These are phyloP conservation scores for Alcis repandata DNA, from an alignment of 2,888 invertebrate species.

Conservation along the genomic window DNA sequence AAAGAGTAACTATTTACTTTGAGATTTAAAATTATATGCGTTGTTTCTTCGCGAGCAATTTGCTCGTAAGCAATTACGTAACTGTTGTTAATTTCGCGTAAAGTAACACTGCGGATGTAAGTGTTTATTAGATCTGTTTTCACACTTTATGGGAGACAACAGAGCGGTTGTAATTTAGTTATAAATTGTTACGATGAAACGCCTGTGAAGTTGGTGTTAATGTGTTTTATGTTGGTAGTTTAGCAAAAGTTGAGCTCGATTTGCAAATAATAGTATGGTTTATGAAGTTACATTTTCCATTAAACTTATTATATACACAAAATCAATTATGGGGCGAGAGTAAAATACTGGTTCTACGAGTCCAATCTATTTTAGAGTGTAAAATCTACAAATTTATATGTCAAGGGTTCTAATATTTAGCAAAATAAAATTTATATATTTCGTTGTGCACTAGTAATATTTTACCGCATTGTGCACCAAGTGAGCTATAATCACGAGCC, in stretches of 20 bases:
- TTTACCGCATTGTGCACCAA: slow-evolving; percentile 1
- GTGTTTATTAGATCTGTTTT: slow-evolving; percentile 31
- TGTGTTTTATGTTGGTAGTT: slow-evolving; percentile 31
- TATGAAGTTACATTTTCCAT: slow-evolving; percentile 1
- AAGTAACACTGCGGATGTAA: slow-evolving; percentile 16
- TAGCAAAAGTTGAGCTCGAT: slow-evolving; percentile 15
- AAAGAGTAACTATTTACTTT: slow-evolving; percentile 61
- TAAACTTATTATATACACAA: slow-evolving; percentile 2
- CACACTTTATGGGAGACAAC: slow-evolving; percentile 31
- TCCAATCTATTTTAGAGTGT: not conserved
- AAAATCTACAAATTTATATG: not conserved
- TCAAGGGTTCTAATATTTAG: too few species aligned
- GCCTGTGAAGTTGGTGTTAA: slow-evolving; percentile 33
- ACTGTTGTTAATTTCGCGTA: slow-evolving; percentile 31
- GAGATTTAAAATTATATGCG: slow-evolving; percentile 42
- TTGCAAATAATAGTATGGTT: slow-evolving; percentile 21
- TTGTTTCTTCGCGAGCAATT: slow-evolving; percentile 25
- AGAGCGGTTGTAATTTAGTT: slow-evolving; percentile 30
- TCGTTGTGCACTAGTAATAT: not conserved
- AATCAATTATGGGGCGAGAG: not conserved
- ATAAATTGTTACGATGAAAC: slow-evolving; percentile 34
- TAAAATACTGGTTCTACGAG: not conserved
- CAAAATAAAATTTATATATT: slow-evolving; percentile 2
- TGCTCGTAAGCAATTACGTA: slow-evolving; percentile 33
- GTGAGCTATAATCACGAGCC: slow-evolving; percentile 53